phyloP scores from a whole-genome alignment of 2,888 invertebrate genomes.

The Furcula furcula region DNA sequence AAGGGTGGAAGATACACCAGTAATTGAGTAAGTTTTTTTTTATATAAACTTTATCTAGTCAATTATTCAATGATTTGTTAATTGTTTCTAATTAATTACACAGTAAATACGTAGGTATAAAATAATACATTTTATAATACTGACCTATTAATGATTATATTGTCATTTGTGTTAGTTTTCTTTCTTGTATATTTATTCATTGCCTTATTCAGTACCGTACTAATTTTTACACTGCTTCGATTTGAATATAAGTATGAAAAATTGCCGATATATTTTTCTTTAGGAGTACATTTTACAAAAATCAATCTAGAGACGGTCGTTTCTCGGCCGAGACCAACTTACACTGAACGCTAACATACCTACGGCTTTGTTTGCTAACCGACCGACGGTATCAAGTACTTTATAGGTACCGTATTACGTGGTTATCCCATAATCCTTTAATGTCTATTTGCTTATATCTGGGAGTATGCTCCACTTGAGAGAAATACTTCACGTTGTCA shows the following conservation, averaged over 20 bases:
- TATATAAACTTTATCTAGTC: no score
- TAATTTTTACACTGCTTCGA: constrained; percentile 43
- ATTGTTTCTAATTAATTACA: no score
- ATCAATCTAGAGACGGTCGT: constrained; percentile 25
- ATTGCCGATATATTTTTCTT: background rate
- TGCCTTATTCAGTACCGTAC: no score
- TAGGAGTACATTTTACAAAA: constrained; percentile 5
- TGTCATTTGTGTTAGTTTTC: constrained; percentile 43
- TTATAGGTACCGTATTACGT: constrained; percentile 26
- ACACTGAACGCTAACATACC: constrained; percentile 37
- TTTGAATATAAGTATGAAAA: no score
- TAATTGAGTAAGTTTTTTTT: no score
- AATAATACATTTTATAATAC: no score
- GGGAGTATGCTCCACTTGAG: constrained; percentile 34
- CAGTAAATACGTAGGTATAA: no score
- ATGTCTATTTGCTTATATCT: constrained; percentile 38
- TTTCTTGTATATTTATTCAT: constrained; percentile 63
- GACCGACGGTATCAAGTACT: constrained; percentile 5
- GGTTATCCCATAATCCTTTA: constrained; percentile 50
- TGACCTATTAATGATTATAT: constrained; percentile 52
- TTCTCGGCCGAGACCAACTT: constrained; percentile 23
- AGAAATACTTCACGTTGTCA: constrained; percentile 41
- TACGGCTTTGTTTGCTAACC: constrained; percentile 38
- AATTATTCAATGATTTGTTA: no score
- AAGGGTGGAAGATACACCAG: no score